Conservation (phyloP, 2,113 vertebrate species). For the Dromas ardeola region DNA sequence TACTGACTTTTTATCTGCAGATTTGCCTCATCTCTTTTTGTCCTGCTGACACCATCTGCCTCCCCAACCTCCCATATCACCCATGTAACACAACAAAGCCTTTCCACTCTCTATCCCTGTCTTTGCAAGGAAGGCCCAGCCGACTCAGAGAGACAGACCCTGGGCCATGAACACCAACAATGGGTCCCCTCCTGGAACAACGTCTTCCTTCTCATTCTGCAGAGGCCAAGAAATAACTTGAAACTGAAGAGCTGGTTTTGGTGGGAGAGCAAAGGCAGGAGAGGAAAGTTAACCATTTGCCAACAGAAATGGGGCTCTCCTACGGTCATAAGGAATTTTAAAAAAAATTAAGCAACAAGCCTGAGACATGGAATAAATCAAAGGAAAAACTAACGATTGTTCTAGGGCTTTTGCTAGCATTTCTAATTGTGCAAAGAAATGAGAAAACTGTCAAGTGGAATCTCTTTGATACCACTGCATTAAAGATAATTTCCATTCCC, state of each 20-base stretch:
- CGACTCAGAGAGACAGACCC: background rate
- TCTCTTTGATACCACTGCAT: background rate
- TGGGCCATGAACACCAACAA: background rate
- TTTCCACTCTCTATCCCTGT: background rate
- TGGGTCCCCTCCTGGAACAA: background rate
- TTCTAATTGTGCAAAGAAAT: conserved; percentile 46
- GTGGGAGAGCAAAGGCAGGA: background rate
- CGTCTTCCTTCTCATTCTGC: background rate
- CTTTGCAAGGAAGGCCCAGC: background rate
- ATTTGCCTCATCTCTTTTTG: background rate
- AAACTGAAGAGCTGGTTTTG: background rate
- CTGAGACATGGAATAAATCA: conserved; percentile 3
- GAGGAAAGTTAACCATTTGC: background rate
- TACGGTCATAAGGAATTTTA: background rate
- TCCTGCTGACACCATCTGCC: background rate
- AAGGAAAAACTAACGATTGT: background rate
- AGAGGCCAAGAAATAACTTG: background rate
- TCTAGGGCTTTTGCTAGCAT: conserved; percentile 6
- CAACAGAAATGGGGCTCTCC: background rate
- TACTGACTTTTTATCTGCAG: background rate
- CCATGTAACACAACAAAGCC: background rate
- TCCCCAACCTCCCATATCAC: background rate
- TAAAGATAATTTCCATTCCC: conserved; percentile 42
- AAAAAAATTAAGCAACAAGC: background rate
- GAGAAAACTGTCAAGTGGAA: conserved; percentile 47